These are phyloP conservation scores for Mormyrus hasselquistii DNA, from an alignment of 2,797 vertebrate species.

Conservation along the genomic window DNA sequence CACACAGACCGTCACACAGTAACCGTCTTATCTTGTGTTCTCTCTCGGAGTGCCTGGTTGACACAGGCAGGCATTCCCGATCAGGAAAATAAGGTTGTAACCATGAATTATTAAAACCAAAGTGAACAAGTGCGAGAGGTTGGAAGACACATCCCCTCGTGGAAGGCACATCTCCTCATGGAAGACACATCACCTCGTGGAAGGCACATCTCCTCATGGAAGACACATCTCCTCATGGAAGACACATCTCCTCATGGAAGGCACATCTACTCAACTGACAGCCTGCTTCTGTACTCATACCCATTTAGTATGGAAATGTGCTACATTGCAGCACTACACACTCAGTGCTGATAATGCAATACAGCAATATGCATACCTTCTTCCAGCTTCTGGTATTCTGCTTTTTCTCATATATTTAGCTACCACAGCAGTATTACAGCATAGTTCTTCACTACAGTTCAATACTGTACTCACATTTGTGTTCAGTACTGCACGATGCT, in stretches of 20 bases:
- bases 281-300: neutral
- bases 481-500: neutral
- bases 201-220: conserved; percentile 46
- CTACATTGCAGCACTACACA: neutral
- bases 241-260: neutral
- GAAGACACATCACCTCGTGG: neutral
- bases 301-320: neutral
- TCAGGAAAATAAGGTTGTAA: conserved; percentile 66
- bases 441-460: neutral
- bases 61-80: conserved; percentile 52
- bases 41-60: neutral
- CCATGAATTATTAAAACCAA: conserved; percentile 70
- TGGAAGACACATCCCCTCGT: neutral
- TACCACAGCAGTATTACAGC: neutral
- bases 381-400: neutral
- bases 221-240: neutral
- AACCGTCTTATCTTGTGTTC: neutral
- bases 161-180: neutral
- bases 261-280: conserved; percentile 53
- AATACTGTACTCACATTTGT: neutral
- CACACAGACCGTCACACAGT: neutral
- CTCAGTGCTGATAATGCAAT: neutral
- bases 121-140: conserved; percentile 26
- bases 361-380: neutral
- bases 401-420: neutral